These are phyloP conservation scores for Tauraco hartlaubi DNA, from an alignment of 2,797 vertebrate species.

Conservation along the genomic window DNA sequence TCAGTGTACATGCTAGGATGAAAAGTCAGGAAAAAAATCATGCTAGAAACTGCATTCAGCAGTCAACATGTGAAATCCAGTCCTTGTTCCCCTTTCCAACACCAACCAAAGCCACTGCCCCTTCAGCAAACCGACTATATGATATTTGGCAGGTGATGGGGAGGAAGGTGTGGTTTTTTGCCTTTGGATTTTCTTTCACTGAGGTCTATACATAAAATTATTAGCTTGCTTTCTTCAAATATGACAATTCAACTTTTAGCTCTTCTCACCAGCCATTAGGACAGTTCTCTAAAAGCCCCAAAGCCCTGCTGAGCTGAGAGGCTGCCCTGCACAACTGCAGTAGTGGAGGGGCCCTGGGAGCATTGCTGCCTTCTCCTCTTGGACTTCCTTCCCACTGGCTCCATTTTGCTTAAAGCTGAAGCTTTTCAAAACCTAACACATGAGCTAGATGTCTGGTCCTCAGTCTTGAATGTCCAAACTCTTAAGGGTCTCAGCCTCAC, in stretches of 20 bases:
- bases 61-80: neutral
- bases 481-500: neutral
- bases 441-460: neutral
- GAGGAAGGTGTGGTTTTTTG: neutral
- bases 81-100: neutral
- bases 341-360: neutral
- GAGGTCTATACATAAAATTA: neutral
- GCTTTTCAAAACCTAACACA: neutral
- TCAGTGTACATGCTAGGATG: neutral
- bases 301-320: neutral
- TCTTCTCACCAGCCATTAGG: neutral
- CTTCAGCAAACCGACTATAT: neutral
- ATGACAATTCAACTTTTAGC: neutral
- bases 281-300: neutral
- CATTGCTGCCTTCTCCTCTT: neutral
- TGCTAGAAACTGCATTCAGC: neutral
- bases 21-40: neutral
- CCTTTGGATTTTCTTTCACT: neutral
- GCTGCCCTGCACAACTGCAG: neutral
- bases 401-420: neutral
- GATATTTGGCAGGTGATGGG: neutral
- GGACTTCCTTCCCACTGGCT: neutral
- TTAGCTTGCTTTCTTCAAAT: neutral
- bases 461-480: neutral
- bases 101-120: accelerated